Conservation (phyloP, 2,797 vertebrate species). For the Pyrrhura leucotis region DNA sequence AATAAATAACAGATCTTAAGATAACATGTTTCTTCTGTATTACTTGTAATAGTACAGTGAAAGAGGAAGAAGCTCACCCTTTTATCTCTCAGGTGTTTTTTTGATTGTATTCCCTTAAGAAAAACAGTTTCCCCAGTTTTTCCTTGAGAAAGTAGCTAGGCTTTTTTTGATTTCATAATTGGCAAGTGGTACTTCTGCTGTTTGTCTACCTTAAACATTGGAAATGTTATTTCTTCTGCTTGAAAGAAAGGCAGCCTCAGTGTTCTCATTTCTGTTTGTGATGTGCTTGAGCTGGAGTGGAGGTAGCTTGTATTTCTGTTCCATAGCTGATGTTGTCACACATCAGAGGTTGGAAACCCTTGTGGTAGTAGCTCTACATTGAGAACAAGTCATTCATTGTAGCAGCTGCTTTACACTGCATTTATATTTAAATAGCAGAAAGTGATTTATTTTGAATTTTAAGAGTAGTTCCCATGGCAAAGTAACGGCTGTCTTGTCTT, state of each 20-base stretch:
- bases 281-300: not conserved
- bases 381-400: conserved; percentile 64
- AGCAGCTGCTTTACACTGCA: conserved; percentile 53
- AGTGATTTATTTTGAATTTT: conserved; percentile 71
- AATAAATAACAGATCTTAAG: not conserved
- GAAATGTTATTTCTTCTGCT: not conserved
- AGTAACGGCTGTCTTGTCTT: conserved; percentile 60
- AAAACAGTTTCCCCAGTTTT: not conserved
- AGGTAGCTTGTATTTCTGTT: conserved; percentile 46
- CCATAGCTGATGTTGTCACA: conserved; percentile 18
- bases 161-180: not conserved
- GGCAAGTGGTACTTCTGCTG: not conserved
- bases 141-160: not conserved
- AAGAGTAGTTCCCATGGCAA: conserved; percentile 65
- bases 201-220: not conserved
- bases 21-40: not conserved
- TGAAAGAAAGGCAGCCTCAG: not conserved
- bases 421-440: conserved; percentile 73
- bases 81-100: not conserved
- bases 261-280: not conserved
- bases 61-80: not conserved
- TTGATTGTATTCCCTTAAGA: not conserved
- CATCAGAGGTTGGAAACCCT: conserved; percentile 13
- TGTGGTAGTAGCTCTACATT: conserved; percentile 44
- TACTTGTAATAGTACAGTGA: not conserved